Base-by-base conservation (phyloP, 2,888 invertebrate genomes). In the Tyria jacobaeae region DNA sequence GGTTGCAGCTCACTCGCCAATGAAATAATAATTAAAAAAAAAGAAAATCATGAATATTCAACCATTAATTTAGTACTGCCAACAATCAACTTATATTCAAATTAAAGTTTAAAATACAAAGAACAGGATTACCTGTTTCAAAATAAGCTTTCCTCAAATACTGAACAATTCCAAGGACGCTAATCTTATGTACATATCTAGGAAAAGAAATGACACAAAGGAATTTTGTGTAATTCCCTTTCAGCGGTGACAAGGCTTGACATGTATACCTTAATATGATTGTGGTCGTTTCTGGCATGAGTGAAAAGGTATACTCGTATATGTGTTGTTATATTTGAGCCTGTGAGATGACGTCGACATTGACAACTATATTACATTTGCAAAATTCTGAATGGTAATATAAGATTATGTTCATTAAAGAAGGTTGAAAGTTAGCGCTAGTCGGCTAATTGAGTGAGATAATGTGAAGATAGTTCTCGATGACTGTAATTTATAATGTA, bases 161-260 rank as follows among this genome's bases (percentile, higher is more conserved):
- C 31, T 35, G 9, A 52, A 64, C 57, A 27, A 70, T 70, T 64
- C 61, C 64, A 64, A 66, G 63, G 61, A 67, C 57, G 73, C 55
- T 73, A 75, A 73, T 66, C 54, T 54, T 66, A 59, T 61, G 37
- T 64, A n/a, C n/a, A n/a, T n/a, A 71, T 62, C 52, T 66, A 41
- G 34, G 50, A 41, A 67, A 48, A 58, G 62, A 73, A 71, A 71
- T 76, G 56, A 63, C 60, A 64, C 69, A 76, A 72, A 70, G 68
- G 66, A 68, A 67, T 67, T 76, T 64, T 57, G 63, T 50, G 70
- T 70, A 73, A 73, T 66, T 68, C 66, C 65, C 57, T 71, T 64
- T 75, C 68, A 69, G 21, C 35, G 25, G 21, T 51, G 60, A 63
- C 66, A 71, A 52, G 62, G 62, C 55, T 47, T 24, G 31, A 21